A percentile compares a stretch with the other conserved stretches of the same genome.
Evolutionary conservation across 2,797 vertebrate species (phyloP).

Genomic region (Lemur catta): DNA sequence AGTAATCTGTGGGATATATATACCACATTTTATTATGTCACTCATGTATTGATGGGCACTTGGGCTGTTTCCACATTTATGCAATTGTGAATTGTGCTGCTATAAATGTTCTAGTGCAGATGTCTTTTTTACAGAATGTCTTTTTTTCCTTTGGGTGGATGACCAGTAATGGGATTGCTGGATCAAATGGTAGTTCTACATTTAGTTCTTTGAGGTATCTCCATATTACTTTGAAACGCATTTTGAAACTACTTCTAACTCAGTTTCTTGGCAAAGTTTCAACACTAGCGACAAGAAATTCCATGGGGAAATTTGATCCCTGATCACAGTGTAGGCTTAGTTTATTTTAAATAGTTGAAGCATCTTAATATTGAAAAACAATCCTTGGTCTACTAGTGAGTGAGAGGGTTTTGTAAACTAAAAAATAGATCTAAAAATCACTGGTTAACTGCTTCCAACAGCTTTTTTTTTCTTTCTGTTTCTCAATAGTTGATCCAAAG

Average conservation of each 20-base stretch:
- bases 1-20: no score
- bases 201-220: no score
- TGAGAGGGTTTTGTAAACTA: neutral
- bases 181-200: no score
- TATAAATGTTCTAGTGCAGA: no score
- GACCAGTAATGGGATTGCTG: no score
- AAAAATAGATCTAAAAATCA: neutral
- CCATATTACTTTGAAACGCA: no score
- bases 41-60: no score
- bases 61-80: no score
- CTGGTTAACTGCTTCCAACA: neutral
- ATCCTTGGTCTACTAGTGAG: neutral
- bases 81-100: no score
- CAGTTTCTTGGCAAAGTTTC: neutral
- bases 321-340: neutral
- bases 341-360: conserved; percentile 43
- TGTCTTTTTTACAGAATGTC: no score
- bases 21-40: no score
- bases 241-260: neutral
- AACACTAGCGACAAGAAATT: conserved; percentile 13
- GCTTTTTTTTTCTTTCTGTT: neutral
- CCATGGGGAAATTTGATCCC: neutral
- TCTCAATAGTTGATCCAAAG: neutral
- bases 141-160: no score
- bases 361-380: neutral